Base-by-base conservation (phyloP, 2,888 invertebrate species). In the Acrobasis consociella region DNA sequence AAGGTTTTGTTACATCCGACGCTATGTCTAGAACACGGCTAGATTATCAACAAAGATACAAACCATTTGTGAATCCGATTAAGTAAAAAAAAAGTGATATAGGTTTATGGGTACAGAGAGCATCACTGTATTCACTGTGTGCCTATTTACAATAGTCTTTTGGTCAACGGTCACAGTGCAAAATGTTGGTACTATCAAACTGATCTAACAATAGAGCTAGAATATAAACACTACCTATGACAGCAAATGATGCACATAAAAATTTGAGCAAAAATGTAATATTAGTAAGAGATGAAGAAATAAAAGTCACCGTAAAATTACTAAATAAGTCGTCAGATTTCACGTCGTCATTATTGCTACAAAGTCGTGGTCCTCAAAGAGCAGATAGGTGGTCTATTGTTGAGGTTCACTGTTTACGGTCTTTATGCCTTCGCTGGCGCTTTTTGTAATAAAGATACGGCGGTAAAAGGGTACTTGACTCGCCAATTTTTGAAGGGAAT, bases 331-430 rank as follows among this genome's bases (percentile, higher is more conserved):
- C 13, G 56, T 42, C 22, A 56, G 17, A 42, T 56, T 42, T 56
- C 56, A 13, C 56, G 56, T 16, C 22, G 56, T 56, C 46, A 56
- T 56, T 46, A 56, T 11, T n/a, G 22, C 42, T 17, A 56, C 56
- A 56, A 56, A 46, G 56, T 56, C 46, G 56, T 22, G 22, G 52
- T 42, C 56, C 42, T 56, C 56, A 46, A 56, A 56, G 46, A 55
- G 38, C 38, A 56, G 56, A 56, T 56, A 56, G 56, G 42, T 56
- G 37, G 56, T 39, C 46, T 39, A 56, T 56, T 56, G 56, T 56
- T 42, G 17, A 22, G 56, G 42, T 46, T 42, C 56, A 56, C 42
- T 56, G 56, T 56, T 56, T 42, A 42, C 56, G 42, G 17, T 9
- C 46, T 56, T 56, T 56, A 42, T 56, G 42, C 56, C 31, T 56